These are phyloP conservation scores for Daphoenositta chrysoptera DNA, from an alignment of 2,113 vertebrate genomes.

Conservation along the genomic window DNA sequence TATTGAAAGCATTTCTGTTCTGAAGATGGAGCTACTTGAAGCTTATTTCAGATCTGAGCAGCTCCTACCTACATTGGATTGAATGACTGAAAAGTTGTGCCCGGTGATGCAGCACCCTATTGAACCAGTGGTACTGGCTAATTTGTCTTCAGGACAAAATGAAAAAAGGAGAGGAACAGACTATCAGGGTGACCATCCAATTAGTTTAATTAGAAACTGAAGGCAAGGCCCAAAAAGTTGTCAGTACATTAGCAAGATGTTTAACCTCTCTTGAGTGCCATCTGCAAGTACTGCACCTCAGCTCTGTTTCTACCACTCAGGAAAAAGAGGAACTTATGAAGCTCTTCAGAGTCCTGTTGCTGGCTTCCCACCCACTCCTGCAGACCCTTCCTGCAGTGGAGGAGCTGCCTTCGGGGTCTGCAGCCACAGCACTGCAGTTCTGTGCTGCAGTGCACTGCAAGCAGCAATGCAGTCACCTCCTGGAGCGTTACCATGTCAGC, in stretches of 20 bases:
- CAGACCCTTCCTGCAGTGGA: background rate
- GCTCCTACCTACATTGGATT: background rate
- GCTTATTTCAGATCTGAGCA: background rate
- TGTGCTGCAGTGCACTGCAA: too few species aligned
- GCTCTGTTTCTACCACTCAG: background rate
- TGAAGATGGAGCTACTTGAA: background rate
- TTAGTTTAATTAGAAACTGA: background rate
- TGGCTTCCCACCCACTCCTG: background rate
- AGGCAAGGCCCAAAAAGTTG: background rate
- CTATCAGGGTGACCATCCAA: background rate
- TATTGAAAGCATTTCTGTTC: background rate
- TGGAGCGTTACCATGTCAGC: fast-evolving
- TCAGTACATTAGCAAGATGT: background rate
- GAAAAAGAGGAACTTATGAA: background rate
- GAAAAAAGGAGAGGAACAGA: background rate
- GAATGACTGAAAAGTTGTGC: background rate
- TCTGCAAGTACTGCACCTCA: background rate
- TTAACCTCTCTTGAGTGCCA: background rate
- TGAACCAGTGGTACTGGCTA: background rate
- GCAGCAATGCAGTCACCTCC: background rate
- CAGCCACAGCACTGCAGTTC: background rate
- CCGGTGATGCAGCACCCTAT: background rate
- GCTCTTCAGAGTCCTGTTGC: background rate
- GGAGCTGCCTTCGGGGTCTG: background rate
- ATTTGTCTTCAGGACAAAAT: background rate